Evolutionary conservation across 2,113 vertebrate species (phyloP), one percentile per base, ranked within the genome.

Genomic region (Abramis brama): DNA sequence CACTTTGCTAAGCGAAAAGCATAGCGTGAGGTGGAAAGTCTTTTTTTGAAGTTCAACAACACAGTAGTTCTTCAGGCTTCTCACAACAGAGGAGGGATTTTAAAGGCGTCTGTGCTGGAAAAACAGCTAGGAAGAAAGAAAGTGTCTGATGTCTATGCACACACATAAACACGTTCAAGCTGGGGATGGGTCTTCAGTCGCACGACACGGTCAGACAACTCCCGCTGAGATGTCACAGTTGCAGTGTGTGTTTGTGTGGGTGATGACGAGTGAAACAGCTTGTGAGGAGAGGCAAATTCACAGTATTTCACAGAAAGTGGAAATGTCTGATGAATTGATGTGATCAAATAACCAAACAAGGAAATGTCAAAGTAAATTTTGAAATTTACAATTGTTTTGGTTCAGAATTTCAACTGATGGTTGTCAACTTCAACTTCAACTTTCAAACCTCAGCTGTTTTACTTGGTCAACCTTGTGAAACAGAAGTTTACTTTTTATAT

Each of bases 31-130:
- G 70, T 68, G 60, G 62, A 82, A 19, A 82, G 62, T 17, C 13
- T 68, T 66, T 82, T 82, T 82, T 52, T 82, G 62, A 82, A 64
- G 78, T 66, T 81, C n/a, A 81, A 70, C 62, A 52, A 70, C 80
- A 68, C 62, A 66, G 19, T 50, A 36, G 25, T 82, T 82, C 62
- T 70, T 52, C 60, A 70, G 62, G 27, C 25, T 25, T 66, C 79
- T 81, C 60, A 45, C 59, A 27, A 30, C 79, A 25, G 45, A 64
- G 45, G 70, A 23, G 27, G 27, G n/a, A 27, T 68, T 70, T 82
- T 30, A 27, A 83, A 83, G 52, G 59, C 27, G 47, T 55, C 59
- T 57, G 81, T 19, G 21, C 17, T 55, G 23, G 27, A 2, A 50
- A 55, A 71, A 33, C 81, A 71, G 52, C 68, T 36, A 43, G 21